Evolutionary conservation across 2,797 vertebrate species (phyloP), one percentile per base, ranked within the genome.

Genomic region (Falco rusticolus): DNA sequence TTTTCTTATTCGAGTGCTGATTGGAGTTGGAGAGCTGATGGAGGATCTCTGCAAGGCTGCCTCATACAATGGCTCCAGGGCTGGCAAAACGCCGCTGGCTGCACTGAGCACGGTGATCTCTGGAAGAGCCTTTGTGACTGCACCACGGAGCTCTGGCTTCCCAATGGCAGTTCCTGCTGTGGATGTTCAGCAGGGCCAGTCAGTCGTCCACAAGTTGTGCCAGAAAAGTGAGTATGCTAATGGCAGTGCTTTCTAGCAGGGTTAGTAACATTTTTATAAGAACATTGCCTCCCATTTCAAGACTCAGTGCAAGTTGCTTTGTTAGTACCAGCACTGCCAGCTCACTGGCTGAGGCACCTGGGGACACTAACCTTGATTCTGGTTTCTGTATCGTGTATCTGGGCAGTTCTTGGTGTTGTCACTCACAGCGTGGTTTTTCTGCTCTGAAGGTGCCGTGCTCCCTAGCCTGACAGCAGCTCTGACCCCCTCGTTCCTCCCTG

Each of bases 351-450:
- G 39, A 75, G 61, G 20, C 20, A 12, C 63, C 75, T 9, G 21
- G 22, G 39, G 48, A 11, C 5, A 24, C 53, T 29, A 63, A 18
- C 20, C 53, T 8, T 8, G 5, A 4, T 60, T 60, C 60, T 59
- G 11, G 28, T 20, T 31, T 25, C 74, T n/a, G 4, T 6, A 0
- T 24, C 11, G 45, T 6, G 1, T 4, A 0, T 11, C 28, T 8
- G 1, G 2, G 2, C 31, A 1, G 1, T 15, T 16, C 10, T 10
- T 14, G 22, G 8, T 33, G 0, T 2, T 33, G 68, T 59, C 56
- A 3, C 66, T 50, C n/a, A 9, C 37, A 12, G 66, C 33, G 1
- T 4, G 1, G 7, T 3, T 34, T 4, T 5, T 5, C 19, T 61
- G 45, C 34, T 26, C 64, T 4, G 14, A 10, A 18, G 7, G 48